Evolutionary conservation across 2,113 vertebrate genomes (phyloP).

Genomic region (Phalacrocorax brasilianus): DNA sequence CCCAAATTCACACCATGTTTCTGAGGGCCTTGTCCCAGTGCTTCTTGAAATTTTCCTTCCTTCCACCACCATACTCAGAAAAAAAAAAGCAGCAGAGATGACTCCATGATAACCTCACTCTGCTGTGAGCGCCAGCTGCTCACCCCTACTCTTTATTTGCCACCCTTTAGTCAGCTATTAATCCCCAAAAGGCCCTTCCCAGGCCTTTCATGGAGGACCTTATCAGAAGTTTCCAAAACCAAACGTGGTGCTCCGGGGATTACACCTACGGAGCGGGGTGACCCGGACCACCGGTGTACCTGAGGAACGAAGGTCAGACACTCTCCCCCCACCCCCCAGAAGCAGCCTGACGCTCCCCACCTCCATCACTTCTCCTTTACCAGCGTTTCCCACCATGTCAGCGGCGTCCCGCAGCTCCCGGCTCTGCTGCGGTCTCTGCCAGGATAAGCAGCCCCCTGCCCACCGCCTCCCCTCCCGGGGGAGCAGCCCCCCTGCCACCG

Average conservation of each 20-base stretch:
- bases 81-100: neutral
- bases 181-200: neutral
- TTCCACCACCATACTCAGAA: too few species aligned
- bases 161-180: neutral
- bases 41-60: neutral
- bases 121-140: fast-evolving
- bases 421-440: neutral
- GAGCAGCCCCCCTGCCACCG: neutral
- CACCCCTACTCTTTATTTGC: neutral
- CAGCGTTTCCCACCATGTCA: neutral
- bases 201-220: neutral
- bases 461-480: neutral
- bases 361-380: fast-evolving
- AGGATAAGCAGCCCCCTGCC: too few species aligned
- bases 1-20: too few species aligned
- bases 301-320: neutral
- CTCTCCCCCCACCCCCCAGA: fast-evolving
- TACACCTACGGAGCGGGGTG: fast-evolving
- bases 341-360: fast-evolving
- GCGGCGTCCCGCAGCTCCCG: too few species aligned
- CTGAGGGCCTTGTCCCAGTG: too few species aligned
- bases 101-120: neutral
- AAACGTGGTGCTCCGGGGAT: fast-evolving
- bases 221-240: neutral
- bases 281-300: fast-evolving